These are phyloP conservation scores for Cirrhinus molitorella DNA, from an alignment of 2,797 vertebrate species.

Conservation along the genomic window DNA sequence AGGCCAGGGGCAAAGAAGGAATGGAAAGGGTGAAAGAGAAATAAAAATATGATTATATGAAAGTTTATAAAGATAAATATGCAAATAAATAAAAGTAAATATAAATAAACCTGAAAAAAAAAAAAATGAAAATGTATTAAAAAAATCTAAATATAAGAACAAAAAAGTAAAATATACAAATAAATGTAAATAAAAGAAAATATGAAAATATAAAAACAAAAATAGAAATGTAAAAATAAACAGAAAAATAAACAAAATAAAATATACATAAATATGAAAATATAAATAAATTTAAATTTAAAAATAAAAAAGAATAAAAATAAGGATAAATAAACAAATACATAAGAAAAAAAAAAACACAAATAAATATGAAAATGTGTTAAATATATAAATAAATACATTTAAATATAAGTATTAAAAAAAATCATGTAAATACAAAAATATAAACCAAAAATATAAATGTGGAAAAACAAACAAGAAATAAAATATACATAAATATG, in stretches of 20 bases:
- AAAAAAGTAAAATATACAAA: neutral
- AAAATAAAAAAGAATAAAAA: too few species aligned
- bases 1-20: neutral
- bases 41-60: neutral
- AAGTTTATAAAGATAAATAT: neutral
- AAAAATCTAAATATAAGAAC: neutral
- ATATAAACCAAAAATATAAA: too few species aligned
- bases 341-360: too few species aligned
- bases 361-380: too few species aligned
- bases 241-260: too few species aligned
- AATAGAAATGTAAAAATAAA: neutral
- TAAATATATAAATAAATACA: neutral
- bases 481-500: too few species aligned
- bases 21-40: neutral
- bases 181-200: neutral
- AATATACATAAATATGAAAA: neutral
- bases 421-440: too few species aligned
- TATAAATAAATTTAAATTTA: neutral
- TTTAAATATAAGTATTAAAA: too few species aligned
- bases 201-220: neutral
- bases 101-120: too few species aligned
- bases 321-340: too few species aligned
- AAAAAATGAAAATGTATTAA: neutral
- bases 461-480: neutral
- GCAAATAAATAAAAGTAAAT: too few species aligned